A percentile compares a stretch with the other conserved stretches of the same genome.
Conservation (phyloP, 2,797 vertebrate genomes). For the Salmo trutta region DNA sequence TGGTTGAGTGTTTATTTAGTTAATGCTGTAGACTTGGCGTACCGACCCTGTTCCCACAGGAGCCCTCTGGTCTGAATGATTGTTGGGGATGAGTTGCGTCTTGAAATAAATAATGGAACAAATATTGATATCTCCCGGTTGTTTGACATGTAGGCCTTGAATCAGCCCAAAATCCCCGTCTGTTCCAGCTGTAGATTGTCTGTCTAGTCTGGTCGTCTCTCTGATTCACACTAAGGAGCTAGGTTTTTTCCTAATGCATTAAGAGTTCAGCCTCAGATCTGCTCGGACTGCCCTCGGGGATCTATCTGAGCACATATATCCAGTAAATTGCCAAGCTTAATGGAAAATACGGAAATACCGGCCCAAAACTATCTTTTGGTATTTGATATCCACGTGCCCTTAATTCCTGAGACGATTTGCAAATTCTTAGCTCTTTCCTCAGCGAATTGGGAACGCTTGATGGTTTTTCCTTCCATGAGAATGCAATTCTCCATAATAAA, state of each 20-base stretch:
- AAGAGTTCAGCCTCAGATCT: neutral
- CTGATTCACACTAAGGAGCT: neutral
- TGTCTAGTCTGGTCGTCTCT: slow-evolving; percentile 10
- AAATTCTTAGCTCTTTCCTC: too few relatives aligned
- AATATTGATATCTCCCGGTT: slow-evolving; percentile 26
- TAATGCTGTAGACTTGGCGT: slow-evolving; percentile 17
- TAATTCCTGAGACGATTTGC: too few relatives aligned
- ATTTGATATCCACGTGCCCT: neutral
- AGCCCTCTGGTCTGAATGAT: neutral
- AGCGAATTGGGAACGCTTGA: neutral
- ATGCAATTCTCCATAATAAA: neutral
- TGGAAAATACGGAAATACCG: neutral
- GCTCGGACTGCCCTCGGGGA: neutral
- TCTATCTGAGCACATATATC: neutral
- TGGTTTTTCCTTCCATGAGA: neutral
- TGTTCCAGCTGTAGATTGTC: neutral
- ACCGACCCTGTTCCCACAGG: slow-evolving; percentile 20
- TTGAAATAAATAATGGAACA: slow-evolving; percentile 23
- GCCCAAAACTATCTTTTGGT: too few relatives aligned
- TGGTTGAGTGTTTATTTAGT: neutral
- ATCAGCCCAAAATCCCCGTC: slow-evolving; percentile 24
- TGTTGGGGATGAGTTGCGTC: neutral
- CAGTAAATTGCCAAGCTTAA: neutral
- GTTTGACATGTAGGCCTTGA: slow-evolving; percentile 8
- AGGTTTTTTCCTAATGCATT: neutral